Conservation (phyloP, 2,888 invertebrate genomes). For the Lymantria monacha region DNA sequence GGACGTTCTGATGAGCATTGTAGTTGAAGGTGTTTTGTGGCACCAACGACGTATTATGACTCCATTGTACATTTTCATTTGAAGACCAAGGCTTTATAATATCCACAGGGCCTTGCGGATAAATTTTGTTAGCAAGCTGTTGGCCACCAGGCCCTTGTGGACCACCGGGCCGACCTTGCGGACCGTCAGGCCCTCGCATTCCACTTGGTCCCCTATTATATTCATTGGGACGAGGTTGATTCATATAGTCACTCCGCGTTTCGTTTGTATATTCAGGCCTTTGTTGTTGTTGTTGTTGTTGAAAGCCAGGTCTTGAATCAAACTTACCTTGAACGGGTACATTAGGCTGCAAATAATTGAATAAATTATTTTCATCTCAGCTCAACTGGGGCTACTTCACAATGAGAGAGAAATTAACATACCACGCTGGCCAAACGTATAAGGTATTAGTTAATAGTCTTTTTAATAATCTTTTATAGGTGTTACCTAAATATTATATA, state of each 20-base stretch:
- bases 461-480: too few species aligned
- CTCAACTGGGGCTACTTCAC: too few species aligned
- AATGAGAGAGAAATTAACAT: too few species aligned
- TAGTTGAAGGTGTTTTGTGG: conserved; percentile 22
- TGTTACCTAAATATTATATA: too few species aligned
- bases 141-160: conserved; percentile 6
- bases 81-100: conserved; percentile 30
- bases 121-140: not conserved
- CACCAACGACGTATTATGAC: conserved; percentile 11
- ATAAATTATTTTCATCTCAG: not conserved
- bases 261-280: conserved; percentile 38
- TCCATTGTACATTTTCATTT: conserved; percentile 24
- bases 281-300: conserved; percentile 23
- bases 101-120: conserved; percentile 8
- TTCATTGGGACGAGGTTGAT: conserved; percentile 12
- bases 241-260: conserved; percentile 27
- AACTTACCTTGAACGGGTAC: conserved; percentile 28
- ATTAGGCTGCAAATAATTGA: conserved; percentile 23
- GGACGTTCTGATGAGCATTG: conserved; percentile 9
- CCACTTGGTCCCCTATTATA: conserved; percentile 16
- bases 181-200: conserved; percentile 4
- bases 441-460: too few species aligned
- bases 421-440: too few species aligned
- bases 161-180: conserved; percentile 8
- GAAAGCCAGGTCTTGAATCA: conserved; percentile 23